A percentile compares a stretch with the other conserved stretches of the same genome.
Evolutionary conservation across 2,113 vertebrate species (phyloP).

Genomic region (Falcunculus frontatus): DNA sequence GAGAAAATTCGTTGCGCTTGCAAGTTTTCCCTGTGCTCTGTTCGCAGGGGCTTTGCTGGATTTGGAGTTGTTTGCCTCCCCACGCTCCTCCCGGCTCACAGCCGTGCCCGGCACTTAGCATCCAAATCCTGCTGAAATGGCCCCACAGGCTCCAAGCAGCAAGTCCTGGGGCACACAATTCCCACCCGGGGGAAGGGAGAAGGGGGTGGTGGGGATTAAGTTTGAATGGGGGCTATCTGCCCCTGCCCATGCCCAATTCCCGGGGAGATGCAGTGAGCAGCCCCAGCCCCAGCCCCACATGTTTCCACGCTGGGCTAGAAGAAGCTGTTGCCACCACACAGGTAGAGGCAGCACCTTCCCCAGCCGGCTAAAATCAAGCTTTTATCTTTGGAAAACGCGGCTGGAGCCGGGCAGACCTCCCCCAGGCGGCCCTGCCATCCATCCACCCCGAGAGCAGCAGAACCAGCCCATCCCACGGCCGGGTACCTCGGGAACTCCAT

Average conservation of each 20-base stretch:
- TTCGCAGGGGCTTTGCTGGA: conserved; percentile 21
- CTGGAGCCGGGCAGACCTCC: background rate
- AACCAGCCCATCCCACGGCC: background rate
- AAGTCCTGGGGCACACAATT: background rate
- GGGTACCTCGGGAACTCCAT: background rate
- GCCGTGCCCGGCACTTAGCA: background rate
- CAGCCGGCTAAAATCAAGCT: background rate
- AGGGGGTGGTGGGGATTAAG: background rate
- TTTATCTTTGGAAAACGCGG: background rate
- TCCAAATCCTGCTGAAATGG: background rate
- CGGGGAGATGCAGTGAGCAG: accelerated
- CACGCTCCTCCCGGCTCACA: accelerated
- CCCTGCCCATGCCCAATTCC: background rate
- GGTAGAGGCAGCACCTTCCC: background rate
- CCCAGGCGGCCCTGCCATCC: background rate
- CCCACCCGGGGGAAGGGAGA: accelerated
- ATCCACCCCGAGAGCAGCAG: accelerated
- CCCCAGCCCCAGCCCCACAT: background rate
- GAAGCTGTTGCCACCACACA: background rate
- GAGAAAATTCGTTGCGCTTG: conserved; percentile 24
- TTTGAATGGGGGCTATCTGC: background rate
- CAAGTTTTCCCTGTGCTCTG: background rate
- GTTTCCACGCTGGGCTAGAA: accelerated
- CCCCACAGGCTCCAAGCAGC: background rate
- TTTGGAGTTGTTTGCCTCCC: conserved; percentile 32